Conservation (phyloP, 2,888 invertebrate genomes). For the Cryptophagus acutangulus region DNA sequence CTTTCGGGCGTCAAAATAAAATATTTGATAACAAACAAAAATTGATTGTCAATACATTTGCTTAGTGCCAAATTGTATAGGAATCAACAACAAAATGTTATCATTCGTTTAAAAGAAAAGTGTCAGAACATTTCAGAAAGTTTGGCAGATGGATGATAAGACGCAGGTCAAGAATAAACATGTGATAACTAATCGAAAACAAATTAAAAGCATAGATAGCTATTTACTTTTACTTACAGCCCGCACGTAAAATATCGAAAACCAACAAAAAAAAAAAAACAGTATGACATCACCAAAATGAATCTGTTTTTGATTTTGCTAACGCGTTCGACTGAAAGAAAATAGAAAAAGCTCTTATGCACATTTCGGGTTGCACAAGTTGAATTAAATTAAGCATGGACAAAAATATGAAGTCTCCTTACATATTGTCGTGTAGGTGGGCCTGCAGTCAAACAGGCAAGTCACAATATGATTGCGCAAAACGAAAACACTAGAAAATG, state of each 20-base stretch:
- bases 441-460: neutral
- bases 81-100: no score
- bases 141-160: slow-evolving; percentile 15
- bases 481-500: slow-evolving; percentile 7
- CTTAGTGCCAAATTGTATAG: no score
- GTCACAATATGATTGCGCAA: slow-evolving; percentile 2
- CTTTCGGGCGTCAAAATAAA: no score
- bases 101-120: no score
- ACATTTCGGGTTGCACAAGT: slow-evolving; percentile 15
- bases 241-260: neutral
- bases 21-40: no score
- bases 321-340: no score
- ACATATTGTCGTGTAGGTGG: slow-evolving; percentile 6
- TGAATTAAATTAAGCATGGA: slow-evolving; percentile 22
- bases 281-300: no score
- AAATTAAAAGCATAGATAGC: slow-evolving; percentile 12
- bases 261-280: no score
- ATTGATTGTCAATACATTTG: no score
- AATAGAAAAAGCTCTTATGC: no score
- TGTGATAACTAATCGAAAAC: slow-evolving; percentile 14
- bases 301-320: no score
- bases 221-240: slow-evolving; percentile 2
- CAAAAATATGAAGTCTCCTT: slow-evolving; percentile 9
- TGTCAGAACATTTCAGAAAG: neutral
- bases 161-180: slow-evolving; percentile 17